Conservation (phyloP, 2,113 vertebrate species). For the Hippocampus abdominalis region DNA sequence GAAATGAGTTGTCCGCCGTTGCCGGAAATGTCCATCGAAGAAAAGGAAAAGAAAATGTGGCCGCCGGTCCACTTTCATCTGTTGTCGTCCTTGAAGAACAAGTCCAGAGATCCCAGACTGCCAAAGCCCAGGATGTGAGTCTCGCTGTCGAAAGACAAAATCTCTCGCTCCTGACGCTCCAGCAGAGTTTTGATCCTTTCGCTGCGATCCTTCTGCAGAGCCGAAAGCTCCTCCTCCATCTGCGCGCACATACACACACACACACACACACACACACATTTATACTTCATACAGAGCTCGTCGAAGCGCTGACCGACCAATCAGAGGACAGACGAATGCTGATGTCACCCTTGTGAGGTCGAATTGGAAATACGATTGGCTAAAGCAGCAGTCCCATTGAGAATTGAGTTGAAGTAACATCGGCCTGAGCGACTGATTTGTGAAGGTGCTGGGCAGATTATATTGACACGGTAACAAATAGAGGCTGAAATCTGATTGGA, state of each 20-base stretch:
- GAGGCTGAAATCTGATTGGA: too few species aligned
- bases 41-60: slow-evolving; percentile 79
- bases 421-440: too few species aligned
- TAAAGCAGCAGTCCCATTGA: too few species aligned
- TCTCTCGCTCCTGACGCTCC: slow-evolving; percentile 95
- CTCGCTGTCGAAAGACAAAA: slow-evolving; percentile 90
- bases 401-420: too few species aligned
- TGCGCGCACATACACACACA: slow-evolving; percentile 44
- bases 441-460: too few species aligned
- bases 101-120: slow-evolving; percentile 93
- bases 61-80: slow-evolving; percentile 76
- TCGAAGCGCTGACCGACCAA: not conserved
- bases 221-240: slow-evolving; percentile 97
- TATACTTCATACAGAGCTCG: too few species aligned
- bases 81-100: slow-evolving; percentile 94
- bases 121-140: slow-evolving; percentile 92
- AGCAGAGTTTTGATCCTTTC: slow-evolving; percentile 92
- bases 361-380: too few species aligned
- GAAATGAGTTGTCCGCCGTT: slow-evolving; percentile 78
- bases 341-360: too few species aligned
- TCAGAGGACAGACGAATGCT: too few species aligned
- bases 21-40: slow-evolving; percentile 79
- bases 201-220: slow-evolving; percentile 96
- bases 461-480: too few species aligned
- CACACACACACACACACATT: not conserved